Percentiles rank a stretch among this genome's conserved stretches.
Conservation (phyloP, 2,888 invertebrate species). For the Corythucha ciliata region DNA sequence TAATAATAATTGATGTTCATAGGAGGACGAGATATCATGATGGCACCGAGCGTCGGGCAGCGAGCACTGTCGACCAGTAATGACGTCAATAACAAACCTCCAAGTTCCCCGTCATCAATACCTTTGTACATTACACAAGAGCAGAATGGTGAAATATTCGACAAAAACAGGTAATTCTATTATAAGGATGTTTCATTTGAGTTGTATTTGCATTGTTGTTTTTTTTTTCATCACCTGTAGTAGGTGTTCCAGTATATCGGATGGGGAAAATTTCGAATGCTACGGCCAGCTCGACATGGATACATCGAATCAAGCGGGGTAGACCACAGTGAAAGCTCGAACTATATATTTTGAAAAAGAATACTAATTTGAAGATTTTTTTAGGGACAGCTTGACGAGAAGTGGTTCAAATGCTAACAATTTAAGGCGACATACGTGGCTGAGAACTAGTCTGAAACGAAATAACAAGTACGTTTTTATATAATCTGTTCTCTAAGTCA, state of each 20-base stretch:
- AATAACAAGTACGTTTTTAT: slow-evolving; percentile 57
- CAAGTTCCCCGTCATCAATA: too few species aligned
- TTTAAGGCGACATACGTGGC: slow-evolving; percentile 63
- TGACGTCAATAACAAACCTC: slow-evolving; percentile 18
- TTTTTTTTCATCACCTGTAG: background rate
- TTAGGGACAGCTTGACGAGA: slow-evolving; percentile 24
- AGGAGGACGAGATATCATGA: slow-evolving; percentile 40
- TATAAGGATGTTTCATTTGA: slow-evolving; percentile 1
- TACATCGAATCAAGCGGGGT: slow-evolving; percentile 31
- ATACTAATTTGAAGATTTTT: background rate
- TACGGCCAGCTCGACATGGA: slow-evolving; percentile 59
- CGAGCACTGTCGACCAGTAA: slow-evolving; percentile 31
- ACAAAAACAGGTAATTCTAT: slow-evolving; percentile 17
- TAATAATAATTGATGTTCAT: slow-evolving; percentile 7
- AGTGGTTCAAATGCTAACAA: slow-evolving; percentile 29
- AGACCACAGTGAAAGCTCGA: background rate
- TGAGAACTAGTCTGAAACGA: slow-evolving; percentile 70
- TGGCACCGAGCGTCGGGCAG: slow-evolving; percentile 51
- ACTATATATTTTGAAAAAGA: background rate
- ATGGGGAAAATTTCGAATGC: slow-evolving; percentile 73
- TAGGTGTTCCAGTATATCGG: slow-evolving; percentile 53
- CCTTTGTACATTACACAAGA: slow-evolving; percentile 17
- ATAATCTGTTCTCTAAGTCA: slow-evolving; percentile 3
- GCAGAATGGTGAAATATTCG: slow-evolving; percentile 18
- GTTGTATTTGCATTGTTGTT: background rate